Evolutionary conservation across 2,888 invertebrate species (phyloP).

Genomic region (Habroteleia sp.): DNA sequence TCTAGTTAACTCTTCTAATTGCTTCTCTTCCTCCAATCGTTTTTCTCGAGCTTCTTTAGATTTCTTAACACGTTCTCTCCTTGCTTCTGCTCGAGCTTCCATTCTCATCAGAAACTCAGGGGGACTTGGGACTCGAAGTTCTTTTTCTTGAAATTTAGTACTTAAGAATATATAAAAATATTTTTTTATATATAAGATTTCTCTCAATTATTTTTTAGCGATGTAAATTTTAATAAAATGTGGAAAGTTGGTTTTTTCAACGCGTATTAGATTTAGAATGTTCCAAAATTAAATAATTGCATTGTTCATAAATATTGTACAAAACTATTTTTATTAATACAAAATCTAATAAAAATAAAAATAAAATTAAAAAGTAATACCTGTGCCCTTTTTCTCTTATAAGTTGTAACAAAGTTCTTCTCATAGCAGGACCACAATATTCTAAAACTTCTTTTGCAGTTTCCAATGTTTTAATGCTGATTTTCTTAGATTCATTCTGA

Average conservation of each 20-base stretch:
- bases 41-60: constrained; percentile 76
- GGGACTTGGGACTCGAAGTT: constrained; percentile 68
- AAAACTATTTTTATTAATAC: too few species aligned
- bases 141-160: constrained; percentile 66
- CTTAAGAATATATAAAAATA: constrained; percentile 57
- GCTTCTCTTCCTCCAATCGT: constrained; percentile 80
- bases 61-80: constrained; percentile 81
- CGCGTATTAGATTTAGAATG: too few species aligned
- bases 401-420: constrained; percentile 72
- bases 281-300: too few species aligned
- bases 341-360: constrained; percentile 5
- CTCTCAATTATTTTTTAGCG: too few species aligned
- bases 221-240: too few species aligned
- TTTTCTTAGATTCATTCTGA: constrained; percentile 83
- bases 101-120: constrained; percentile 88
- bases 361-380: constrained; percentile 63
- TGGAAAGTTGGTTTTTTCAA: too few species aligned
- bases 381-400: constrained; percentile 74
- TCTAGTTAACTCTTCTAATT: constrained; percentile 75
- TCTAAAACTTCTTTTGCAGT: constrained; percentile 84
- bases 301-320: too few species aligned
- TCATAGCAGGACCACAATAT: constrained; percentile 75
- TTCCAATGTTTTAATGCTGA: constrained; percentile 82
- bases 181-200: constrained; percentile 1
- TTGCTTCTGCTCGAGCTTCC: constrained; percentile 87